Percentiles rank a stretch among this genome's conserved stretches.
Evolutionary conservation across 2,888 invertebrate genomes (phyloP).

Genomic region (Drosophila macrothrix): DNA sequence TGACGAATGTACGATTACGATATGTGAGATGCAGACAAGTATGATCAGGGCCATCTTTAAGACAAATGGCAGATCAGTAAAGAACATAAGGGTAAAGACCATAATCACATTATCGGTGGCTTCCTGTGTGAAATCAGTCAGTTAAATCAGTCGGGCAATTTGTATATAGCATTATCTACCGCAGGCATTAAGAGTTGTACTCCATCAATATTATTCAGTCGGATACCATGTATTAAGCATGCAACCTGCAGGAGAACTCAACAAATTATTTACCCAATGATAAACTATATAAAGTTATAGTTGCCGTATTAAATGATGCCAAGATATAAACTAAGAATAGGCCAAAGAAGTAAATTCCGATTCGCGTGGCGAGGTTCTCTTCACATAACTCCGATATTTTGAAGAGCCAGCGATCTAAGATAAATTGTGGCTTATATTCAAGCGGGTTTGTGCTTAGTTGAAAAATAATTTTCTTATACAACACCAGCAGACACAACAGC

Average conservation of each 20-base stretch:
- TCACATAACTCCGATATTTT: constrained; percentile 18
- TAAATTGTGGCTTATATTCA: not conserved
- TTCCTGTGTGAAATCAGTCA: constrained; percentile 54
- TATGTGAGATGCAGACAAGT: constrained; percentile 86
- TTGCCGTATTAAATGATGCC: constrained; percentile 32
- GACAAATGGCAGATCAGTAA: constrained; percentile 92
- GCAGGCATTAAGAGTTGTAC: constrained; percentile 68
- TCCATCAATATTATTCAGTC: not conserved
- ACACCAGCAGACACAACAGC: constrained; percentile 13
- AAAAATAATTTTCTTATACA: constrained; percentile 38
- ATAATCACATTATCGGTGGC: constrained; percentile 86
- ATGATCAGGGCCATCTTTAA: constrained; percentile 90
- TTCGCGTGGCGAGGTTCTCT: constrained; percentile 14
- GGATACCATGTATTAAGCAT: constrained; percentile 25
- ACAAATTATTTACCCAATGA: not conserved
- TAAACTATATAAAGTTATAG: not conserved
- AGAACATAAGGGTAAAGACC: constrained; percentile 89
- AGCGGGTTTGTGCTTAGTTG: not conserved
- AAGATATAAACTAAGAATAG: constrained; percentile 88
- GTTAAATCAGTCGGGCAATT: not conserved
- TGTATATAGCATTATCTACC: constrained; percentile 52
- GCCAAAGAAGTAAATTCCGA: constrained; percentile 84
- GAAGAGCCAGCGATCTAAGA: constrained; percentile 25
- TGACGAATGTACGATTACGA: constrained; percentile 87
- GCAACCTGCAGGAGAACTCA: not conserved